Percentiles rank a stretch among this genome's conserved stretches.
These are phyloP conservation scores for Sarotherodon lohbergeri DNA, from an alignment of 2,113 vertebrate species.

Conservation along the genomic window DNA sequence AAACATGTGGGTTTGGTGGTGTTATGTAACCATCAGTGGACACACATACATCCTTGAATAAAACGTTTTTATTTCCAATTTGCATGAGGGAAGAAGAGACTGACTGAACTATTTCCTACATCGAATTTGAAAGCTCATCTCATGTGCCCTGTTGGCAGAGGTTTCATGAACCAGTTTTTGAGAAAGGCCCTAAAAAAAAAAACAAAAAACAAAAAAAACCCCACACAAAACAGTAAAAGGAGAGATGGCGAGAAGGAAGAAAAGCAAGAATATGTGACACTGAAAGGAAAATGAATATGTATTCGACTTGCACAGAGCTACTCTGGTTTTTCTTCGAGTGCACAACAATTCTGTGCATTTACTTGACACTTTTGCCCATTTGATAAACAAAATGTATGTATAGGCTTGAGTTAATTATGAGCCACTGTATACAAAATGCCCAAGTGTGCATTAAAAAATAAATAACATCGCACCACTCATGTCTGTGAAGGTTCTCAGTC, in stretches of 20 bases:
- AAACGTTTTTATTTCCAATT: not conserved
- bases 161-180: not conserved
- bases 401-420: not conserved
- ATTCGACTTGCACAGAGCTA: fast-evolving
- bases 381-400: not conserved
- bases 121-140: not conserved
- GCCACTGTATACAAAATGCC: not conserved
- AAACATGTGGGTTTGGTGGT: not conserved
- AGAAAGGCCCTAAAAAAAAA: not conserved
- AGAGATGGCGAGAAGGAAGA: fast-evolving
- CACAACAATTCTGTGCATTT: fast-evolving
- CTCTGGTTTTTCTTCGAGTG: not conserved
- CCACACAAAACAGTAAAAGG: too few relatives aligned
- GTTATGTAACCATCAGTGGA: not conserved
- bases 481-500: not conserved
- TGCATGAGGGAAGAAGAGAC: not conserved
- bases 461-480: fast-evolving
- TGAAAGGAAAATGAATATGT: not conserved
- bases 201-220: too few relatives aligned
- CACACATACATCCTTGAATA: not conserved
- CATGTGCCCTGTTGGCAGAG: not conserved
- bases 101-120: not conserved
- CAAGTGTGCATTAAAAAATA: not conserved
- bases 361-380: not conserved
- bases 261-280: not conserved